phyloP scores from a whole-genome alignment of 2,797 vertebrate species.

The Enteromius mattozi region DNA sequence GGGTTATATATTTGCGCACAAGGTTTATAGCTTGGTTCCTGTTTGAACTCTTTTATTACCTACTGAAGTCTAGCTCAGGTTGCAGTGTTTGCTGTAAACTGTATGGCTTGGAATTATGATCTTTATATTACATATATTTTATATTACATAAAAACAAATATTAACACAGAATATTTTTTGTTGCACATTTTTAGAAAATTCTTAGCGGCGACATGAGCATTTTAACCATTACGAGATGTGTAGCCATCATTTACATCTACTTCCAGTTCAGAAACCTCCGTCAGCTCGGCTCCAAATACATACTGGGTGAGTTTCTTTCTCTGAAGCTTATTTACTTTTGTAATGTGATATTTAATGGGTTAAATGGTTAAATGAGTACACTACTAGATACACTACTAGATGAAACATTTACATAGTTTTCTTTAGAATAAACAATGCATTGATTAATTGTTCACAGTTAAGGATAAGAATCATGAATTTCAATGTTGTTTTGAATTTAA shows the following conservation, averaged over 20 bases:
- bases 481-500: not conserved
- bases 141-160: not conserved
- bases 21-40: not conserved
- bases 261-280: conserved; percentile 97
- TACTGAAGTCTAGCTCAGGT: not conserved
- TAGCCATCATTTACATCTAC: conserved; percentile 97
- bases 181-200: conserved; percentile 82
- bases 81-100: not conserved
- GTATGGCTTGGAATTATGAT: not conserved
- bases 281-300: conserved; percentile 97
- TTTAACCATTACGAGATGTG: conserved; percentile 94
- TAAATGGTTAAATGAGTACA: not conserved
- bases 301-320: conserved; percentile 83
- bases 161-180: not conserved
- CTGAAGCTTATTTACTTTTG: not conserved
- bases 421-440: too few relatives aligned
- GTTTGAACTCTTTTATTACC: not conserved
- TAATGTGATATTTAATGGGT: not conserved
- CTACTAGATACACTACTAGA: not conserved
- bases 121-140: not conserved
- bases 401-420: not conserved
- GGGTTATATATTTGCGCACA: not conserved
- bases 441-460: not conserved
- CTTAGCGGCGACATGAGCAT: conserved; percentile 96
- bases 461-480: not conserved